Base-by-base conservation (phyloP, 1,140 invertebrate genomes). In the Himalopsyche phryganea region DNA sequence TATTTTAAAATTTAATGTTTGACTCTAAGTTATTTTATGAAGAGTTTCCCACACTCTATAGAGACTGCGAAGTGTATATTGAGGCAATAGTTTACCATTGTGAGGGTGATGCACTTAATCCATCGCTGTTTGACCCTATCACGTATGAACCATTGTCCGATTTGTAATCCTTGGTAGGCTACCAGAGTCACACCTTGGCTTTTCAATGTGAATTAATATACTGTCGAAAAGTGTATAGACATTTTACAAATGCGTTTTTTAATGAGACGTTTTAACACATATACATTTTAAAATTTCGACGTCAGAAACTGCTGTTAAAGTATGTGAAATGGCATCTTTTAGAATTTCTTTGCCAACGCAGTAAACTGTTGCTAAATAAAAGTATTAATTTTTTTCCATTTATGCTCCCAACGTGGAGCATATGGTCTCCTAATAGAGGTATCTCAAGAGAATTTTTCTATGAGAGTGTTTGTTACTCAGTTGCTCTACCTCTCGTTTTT, bases 181-280 rank as follows among this genome's bases (percentile, higher is more conserved):
- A 20, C 20, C 33, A 33, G 15, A 32, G 46, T 50, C 50, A 51
- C 49, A 57, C 50, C 47, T 51, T 53, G 40, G 44, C 42, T 46
- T 42, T 53, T 53, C 50, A 53, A 18, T 42, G 13, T 35, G 36
- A 41, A 51, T 60, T 53, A 48, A 61, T 61, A 50, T 41, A 61
- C 38, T 56, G 28, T 14, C 14, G 0, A 40, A 35, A 51, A 40
- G 48, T 58, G 41, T 15, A 20, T 44, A 19, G 19, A 33, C 41
- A 50, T 57, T 61, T 61, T 41, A 57, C 14, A 49, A 14, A 36
- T 23, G 32, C 40, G 28, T 23, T 23, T 46, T 19, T 58, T 57
- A 57, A 58, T 55, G 36, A 19, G 41, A 48, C 49, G 50, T 61
- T 40, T 57, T 53, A 53, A 52, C 49, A 45, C 49, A 28, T 28